Percentiles rank a stretch among this genome's conserved stretches.
Conservation (phyloP, 2,113 vertebrate genomes). For the Tetrao urogallus region DNA sequence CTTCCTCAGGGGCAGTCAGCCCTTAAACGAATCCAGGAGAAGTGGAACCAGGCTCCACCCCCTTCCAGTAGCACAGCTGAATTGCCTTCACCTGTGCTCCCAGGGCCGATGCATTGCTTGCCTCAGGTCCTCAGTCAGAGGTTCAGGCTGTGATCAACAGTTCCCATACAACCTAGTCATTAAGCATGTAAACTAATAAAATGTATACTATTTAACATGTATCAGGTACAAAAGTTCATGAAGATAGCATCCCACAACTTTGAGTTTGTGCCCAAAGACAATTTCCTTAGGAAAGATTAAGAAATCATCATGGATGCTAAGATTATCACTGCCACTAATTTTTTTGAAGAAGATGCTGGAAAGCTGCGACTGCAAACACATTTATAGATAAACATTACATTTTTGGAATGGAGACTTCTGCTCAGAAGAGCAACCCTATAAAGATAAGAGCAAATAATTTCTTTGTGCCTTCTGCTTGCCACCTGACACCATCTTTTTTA, state of each 20-base stretch:
- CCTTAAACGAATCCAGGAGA: no score
- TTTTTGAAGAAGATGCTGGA: neutral
- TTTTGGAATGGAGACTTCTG: neutral
- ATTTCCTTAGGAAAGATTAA: neutral
- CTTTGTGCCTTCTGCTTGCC: neutral
- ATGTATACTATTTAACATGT: neutral
- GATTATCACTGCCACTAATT: neutral
- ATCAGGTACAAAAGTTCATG: neutral
- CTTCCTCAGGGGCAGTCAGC: no score
- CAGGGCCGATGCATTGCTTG: no score
- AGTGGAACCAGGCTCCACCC: no score
- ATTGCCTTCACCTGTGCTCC: no score
- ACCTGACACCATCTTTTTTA: neutral
- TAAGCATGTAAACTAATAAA: neutral
- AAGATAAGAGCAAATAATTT: neutral
- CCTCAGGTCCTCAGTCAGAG: no score
- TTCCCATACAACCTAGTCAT: neutral
- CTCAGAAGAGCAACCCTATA: neutral
- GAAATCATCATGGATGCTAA: neutral
- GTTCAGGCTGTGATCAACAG: no score
- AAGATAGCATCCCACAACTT: neutral
- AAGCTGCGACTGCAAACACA: neutral
- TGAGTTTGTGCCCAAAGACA: neutral
- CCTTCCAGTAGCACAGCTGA: no score
- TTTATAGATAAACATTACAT: neutral